Percentiles rank a stretch among this genome's conserved stretches.
These are phyloP conservation scores for Ammodytes dubius DNA, from an alignment of 2,113 vertebrate genomes.

Conservation along the genomic window DNA sequence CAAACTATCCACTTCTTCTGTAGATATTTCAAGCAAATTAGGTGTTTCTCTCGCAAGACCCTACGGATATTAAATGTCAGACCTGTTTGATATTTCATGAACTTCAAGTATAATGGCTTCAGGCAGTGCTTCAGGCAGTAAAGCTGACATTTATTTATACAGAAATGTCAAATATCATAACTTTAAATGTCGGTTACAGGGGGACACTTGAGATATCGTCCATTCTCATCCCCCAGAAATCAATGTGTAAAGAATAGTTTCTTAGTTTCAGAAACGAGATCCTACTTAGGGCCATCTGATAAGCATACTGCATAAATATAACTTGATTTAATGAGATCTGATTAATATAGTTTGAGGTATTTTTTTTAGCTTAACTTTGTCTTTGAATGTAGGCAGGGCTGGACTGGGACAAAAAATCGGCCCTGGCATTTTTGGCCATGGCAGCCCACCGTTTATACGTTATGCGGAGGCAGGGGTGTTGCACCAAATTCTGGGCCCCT, in stretches of 20 bases:
- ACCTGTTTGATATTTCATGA: slow-evolving; percentile 1
- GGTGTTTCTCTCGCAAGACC: neutral
- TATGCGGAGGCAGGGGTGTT: no score
- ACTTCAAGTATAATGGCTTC: neutral
- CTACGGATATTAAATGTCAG: neutral
- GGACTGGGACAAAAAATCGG: no score
- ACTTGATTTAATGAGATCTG: neutral
- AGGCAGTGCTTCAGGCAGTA: neutral
- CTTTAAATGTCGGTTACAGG: neutral
- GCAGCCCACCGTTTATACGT: no score
- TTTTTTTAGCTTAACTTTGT: neutral
- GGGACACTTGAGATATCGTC: neutral
- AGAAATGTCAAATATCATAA: slow-evolving; percentile 1
- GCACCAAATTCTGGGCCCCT: no score
- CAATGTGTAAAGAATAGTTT: neutral
- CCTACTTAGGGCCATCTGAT: neutral
- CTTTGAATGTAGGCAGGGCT: no score
- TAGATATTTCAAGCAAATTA: neutral
- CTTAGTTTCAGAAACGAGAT: neutral
- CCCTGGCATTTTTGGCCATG: no score
- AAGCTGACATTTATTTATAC: neutral
- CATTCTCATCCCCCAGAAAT: neutral
- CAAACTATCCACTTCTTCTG: neutral
- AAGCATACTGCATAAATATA: neutral
- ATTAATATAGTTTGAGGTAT: neutral